These are phyloP conservation scores for Hycleus cichorii DNA, from an alignment of 1,140 invertebrate species.

Conservation along the genomic window DNA sequence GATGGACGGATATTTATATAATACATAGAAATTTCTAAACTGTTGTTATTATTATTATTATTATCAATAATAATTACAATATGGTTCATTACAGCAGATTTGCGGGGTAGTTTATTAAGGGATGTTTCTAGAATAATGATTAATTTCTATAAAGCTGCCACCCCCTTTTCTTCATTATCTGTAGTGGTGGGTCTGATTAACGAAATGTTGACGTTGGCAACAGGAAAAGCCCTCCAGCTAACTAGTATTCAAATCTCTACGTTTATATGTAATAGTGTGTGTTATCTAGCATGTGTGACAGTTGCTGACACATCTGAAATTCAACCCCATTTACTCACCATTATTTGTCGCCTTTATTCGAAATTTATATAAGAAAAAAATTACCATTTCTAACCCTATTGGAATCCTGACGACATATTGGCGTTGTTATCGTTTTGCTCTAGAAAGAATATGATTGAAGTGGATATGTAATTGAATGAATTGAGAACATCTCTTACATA, in stretches of 20 bases:
- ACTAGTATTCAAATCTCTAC: too few relatives aligned
- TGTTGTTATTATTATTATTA: too few relatives aligned
- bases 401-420: too few relatives aligned
- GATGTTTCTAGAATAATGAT: constrained; percentile 13
- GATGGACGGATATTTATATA: too few relatives aligned
- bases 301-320: constrained; percentile 23
- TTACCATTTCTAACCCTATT: too few relatives aligned
- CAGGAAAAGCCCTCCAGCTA: constrained; percentile 17
- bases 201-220: constrained; percentile 3
- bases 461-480: too few relatives aligned
- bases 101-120: background rate
- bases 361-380: background rate
- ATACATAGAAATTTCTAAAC: too few relatives aligned
- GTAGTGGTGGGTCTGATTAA: constrained; percentile 18
- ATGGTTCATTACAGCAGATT: constrained; percentile 8
- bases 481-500: too few relatives aligned
- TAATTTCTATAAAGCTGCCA: constrained; percentile 22
- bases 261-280: constrained; percentile 5
- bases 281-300: constrained; percentile 22
- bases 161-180: constrained; percentile 13
- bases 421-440: too few relatives aligned
- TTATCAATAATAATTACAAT: background rate
- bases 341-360: constrained; percentile 1
- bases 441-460: too few relatives aligned
- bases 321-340: constrained; percentile 20